phyloP scores from a whole-genome alignment of 2,797 vertebrate genomes.

The Tenualosa ilisha region DNA sequence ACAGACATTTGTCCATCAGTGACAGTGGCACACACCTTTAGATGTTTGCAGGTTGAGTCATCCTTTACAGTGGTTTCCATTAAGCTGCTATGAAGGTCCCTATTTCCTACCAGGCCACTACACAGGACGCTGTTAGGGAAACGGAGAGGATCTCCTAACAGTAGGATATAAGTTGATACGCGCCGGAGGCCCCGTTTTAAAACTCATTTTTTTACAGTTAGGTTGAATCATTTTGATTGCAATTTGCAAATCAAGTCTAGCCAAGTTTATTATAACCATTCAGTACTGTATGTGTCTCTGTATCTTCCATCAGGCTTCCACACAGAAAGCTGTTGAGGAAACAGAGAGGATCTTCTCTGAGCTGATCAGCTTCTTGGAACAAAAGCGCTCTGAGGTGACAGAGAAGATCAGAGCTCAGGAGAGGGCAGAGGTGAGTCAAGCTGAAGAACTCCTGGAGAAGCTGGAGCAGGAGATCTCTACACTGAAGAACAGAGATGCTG shows the following conservation, averaged over 20 bases:
- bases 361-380: conserved; percentile 33
- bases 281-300: not conserved
- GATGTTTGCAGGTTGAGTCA: too few relatives aligned
- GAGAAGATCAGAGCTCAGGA: conserved; percentile 36
- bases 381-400: conserved; percentile 37
- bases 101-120: too few relatives aligned
- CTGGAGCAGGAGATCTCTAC: conserved; percentile 29
- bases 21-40: too few relatives aligned
- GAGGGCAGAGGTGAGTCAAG: conserved; percentile 34
- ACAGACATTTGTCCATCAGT: too few relatives aligned
- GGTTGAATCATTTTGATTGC: too few relatives aligned
- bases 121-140: too few relatives aligned
- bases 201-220: too few relatives aligned
- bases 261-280: too few relatives aligned
- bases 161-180: too few relatives aligned
- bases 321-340: conserved; percentile 17
- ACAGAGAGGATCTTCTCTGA: conserved; percentile 28
- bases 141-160: too few relatives aligned
- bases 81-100: not conserved
- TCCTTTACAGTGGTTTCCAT: not conserved
- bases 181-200: too few relatives aligned
- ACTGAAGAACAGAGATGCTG: conserved; percentile 24
- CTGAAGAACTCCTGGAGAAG: conserved; percentile 19
- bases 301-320: not conserved
- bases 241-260: too few relatives aligned